phyloP scores from a whole-genome alignment of 1,140 invertebrate species.

The Megalonaias nervosa region DNA sequence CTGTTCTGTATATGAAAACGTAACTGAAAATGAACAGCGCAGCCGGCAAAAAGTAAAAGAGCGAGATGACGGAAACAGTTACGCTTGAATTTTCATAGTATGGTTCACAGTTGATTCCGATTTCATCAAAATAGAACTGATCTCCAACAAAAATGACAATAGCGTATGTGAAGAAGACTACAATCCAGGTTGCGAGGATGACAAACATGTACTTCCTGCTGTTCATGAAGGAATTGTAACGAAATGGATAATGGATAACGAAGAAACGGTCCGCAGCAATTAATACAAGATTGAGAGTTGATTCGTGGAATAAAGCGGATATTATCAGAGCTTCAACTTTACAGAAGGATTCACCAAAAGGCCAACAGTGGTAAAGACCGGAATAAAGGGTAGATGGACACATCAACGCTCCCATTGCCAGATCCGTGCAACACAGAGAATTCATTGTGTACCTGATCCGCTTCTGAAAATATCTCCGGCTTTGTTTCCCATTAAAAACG shows the following conservation, averaged over 20 bases:
- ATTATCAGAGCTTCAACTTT: slow-evolving; percentile 91
- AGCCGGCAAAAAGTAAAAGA: slow-evolving; percentile 41
- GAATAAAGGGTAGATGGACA: slow-evolving; percentile 37
- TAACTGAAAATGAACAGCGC: slow-evolving; percentile 37
- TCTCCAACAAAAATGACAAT: slow-evolving; percentile 33
- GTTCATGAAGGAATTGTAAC: slow-evolving; percentile 35
- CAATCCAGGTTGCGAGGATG: slow-evolving; percentile 32
- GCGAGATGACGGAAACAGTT: slow-evolving; percentile 28
- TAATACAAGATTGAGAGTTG: slow-evolving; percentile 92
- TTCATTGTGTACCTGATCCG: slow-evolving; percentile 40
- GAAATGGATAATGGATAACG: slow-evolving; percentile 94
- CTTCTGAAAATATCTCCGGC: slow-evolving; percentile 22
- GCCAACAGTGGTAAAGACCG: slow-evolving; percentile 76
- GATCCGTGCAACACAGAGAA: slow-evolving; percentile 40
- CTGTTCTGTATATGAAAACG: slow-evolving; percentile 27
- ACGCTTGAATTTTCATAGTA: slow-evolving; percentile 29
- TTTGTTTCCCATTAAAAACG: slow-evolving; percentile 30
- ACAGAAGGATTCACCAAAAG: slow-evolving; percentile 88
- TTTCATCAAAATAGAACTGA: slow-evolving; percentile 39
- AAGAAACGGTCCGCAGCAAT: slow-evolving; percentile 96
- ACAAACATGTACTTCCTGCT: slow-evolving; percentile 26
- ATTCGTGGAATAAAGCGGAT: slow-evolving; percentile 85
- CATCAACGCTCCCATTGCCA: slow-evolving; percentile 36
- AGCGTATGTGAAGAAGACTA: slow-evolving; percentile 34
- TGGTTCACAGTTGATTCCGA: slow-evolving; percentile 45